Evolutionary conservation across 1,140 invertebrate species (phyloP), one percentile per base, ranked within the genome.

Genomic region (Nasonia giraulti): DNA sequence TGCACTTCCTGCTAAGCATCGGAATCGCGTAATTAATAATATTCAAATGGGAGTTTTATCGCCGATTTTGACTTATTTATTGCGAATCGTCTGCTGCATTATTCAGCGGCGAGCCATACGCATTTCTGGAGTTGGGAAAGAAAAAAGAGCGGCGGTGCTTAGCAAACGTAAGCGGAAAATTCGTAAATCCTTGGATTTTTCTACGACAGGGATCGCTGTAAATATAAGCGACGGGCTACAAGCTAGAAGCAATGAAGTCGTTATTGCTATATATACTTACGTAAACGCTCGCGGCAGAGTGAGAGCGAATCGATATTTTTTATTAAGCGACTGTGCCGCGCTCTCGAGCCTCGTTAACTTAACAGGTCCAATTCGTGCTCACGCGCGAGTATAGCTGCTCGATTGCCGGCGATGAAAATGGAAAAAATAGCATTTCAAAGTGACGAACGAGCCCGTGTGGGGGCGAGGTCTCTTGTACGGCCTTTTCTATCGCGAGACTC

Each of bases 241-340:
- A 62, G 55, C 55, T 8, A 44, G 40, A 44, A 77, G 6, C 20
- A 77, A 77, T 47, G 23, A 78, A 78, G 76, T 27, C 55, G 27
- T 33, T 31, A 11, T 20, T 40, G n/a, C 55, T n/a, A 44, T 44
- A 44, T 62, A 62, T 62, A 79, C 31, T 79, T 69, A 80, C 62
- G 37, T 69, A 71, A 71, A 80, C 66, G 40, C 55, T n/a, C 2
- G 7, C 2, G 7, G 17, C 2, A 62, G 55, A 62, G 55, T 20
- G 17, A 62, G 44, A 74, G 23, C 11, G 55, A 82, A 75, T 75
- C 69, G 31, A 82, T 82, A 82, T 50, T 82, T 75, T 82, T 82
- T 11, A 82, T 82, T 40, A 75, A 62, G 17, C 31, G 23, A 14
- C 11, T 31, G n/a, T 27, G 27, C 14, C 55, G 55, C 1, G 12